Conservation (phyloP, 2,113 vertebrate genomes). For the Lynx canadensis region DNA sequence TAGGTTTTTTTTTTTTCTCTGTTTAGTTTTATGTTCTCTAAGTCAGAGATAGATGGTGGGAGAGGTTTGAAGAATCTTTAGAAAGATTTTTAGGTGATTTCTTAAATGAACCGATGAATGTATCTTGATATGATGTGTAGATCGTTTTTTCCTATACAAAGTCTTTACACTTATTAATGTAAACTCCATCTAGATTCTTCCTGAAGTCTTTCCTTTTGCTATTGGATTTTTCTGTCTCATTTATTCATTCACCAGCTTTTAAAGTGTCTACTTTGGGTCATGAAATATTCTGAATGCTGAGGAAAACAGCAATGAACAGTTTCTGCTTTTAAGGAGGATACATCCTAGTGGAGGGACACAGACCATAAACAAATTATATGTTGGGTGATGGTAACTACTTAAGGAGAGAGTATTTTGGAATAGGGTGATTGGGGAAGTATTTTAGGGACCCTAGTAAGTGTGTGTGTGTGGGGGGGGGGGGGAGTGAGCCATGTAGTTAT, state of each 20-base stretch:
- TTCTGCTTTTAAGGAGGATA: neutral
- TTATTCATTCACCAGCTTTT: neutral
- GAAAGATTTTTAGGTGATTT: conserved; percentile 23
- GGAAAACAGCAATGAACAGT: neutral
- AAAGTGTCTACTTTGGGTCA: neutral
- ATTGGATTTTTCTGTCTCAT: neutral
- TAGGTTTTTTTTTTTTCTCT: neutral
- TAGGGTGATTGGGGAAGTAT: neutral
- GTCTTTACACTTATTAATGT: neutral
- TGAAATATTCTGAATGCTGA: conserved; percentile 9
- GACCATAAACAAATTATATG: neutral
- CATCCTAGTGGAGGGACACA: neutral
- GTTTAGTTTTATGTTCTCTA: conserved; percentile 22
- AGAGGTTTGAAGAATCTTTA: conserved; percentile 18
- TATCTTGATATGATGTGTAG: neutral
- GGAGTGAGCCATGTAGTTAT: neutral
- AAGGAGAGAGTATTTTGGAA: neutral
- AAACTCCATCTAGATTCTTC: neutral
- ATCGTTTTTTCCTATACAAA: neutral
- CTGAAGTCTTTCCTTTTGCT: neutral
- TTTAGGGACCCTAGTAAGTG: neutral
- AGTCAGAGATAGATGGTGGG: conserved; percentile 5
- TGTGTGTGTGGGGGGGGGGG: neutral
- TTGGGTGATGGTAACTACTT: neutral
- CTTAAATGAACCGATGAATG: conserved; percentile 1